These are phyloP conservation scores for Parambassis ranga DNA, from an alignment of 2,797 vertebrate species.

Conservation along the genomic window DNA sequence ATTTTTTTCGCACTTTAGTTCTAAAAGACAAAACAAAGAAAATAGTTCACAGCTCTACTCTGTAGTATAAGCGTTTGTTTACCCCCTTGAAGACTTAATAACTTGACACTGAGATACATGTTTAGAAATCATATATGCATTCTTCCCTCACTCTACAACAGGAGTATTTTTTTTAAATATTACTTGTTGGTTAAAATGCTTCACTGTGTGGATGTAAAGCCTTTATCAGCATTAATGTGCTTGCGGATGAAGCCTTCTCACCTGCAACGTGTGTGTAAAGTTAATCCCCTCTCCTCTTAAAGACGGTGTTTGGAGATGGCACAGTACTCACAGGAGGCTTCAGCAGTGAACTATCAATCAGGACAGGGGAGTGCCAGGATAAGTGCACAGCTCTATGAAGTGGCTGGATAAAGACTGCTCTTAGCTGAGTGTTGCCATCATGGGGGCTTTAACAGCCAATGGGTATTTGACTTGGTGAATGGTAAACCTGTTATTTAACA, in stretches of 20 bases:
- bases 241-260: conserved; percentile 2
- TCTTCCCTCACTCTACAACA: neutral
- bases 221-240: neutral
- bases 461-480: conserved; percentile 42
- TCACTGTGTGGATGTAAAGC: neutral
- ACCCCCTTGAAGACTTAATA: conserved; percentile 2
- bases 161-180: neutral
- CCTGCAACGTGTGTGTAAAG: conserved; percentile 15
- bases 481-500: conserved; percentile 17
- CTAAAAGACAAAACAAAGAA: neutral
- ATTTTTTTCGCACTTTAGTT: neutral
- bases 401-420: conserved; percentile 31
- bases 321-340: conserved; percentile 22
- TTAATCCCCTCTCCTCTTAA: conserved; percentile 34
- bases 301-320: conserved; percentile 31
- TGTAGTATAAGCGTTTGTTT: neutral
- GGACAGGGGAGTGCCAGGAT: conserved; percentile 36
- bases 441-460: conserved; percentile 36
- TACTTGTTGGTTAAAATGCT: neutral
- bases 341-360: conserved; percentile 43
- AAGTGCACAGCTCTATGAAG: conserved; percentile 44
- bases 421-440: conserved; percentile 46
- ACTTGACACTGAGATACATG: neutral
- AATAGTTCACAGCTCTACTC: neutral
- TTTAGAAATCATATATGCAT: neutral